Conservation (phyloP, 2,888 invertebrate species). For the Athalia circularis region DNA sequence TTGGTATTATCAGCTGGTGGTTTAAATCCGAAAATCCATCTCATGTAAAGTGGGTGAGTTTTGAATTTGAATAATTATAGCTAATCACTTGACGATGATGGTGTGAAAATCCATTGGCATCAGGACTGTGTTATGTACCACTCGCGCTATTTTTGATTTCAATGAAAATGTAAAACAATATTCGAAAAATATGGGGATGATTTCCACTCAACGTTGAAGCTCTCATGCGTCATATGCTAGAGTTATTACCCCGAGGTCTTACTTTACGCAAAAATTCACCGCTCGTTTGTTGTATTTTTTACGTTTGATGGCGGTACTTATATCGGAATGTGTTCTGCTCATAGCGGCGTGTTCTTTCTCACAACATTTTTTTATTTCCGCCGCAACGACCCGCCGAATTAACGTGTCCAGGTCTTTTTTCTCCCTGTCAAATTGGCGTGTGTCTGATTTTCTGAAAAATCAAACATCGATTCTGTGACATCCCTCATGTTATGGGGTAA, state of each 20-base stretch:
- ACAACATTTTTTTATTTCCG: constrained; percentile 50
- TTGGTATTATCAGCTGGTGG: no score
- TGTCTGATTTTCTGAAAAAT: constrained; percentile 1
- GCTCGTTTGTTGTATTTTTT: constrained; percentile 25
- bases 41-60: no score
- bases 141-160: no score
- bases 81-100: no score
- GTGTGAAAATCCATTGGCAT: no score
- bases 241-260: constrained; percentile 10
- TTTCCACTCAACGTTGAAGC: constrained; percentile 8
- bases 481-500: neutral
- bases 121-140: no score
- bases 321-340: constrained; percentile 52
- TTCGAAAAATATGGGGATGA: no score
- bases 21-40: no score
- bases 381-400: constrained; percentile 49
- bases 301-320: constrained; percentile 38
- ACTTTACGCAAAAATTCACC: constrained; percentile 1
- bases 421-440: constrained; percentile 7
- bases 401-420: constrained; percentile 24
- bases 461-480: constrained; percentile 12
- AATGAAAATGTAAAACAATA: no score
- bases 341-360: constrained; percentile 44
- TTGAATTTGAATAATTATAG: no score
- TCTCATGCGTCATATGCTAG: constrained; percentile 8